phyloP scores from a whole-genome alignment of 2,113 vertebrate genomes.

The Strix uralensis region DNA sequence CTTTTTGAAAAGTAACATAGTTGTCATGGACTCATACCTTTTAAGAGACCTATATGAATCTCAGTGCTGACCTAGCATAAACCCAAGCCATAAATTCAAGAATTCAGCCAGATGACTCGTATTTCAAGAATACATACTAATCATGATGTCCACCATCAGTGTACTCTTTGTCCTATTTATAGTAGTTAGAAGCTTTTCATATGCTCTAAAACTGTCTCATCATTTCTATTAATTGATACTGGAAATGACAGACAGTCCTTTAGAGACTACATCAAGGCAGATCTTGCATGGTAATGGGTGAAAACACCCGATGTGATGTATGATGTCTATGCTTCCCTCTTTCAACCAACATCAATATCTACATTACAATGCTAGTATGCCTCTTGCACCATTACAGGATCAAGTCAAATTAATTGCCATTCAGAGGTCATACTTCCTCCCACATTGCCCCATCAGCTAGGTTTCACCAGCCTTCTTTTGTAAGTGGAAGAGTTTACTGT shows the following conservation, averaged over 20 bases:
- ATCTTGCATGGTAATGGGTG: background rate
- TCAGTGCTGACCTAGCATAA: background rate
- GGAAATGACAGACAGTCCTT: background rate
- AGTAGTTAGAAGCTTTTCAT: background rate
- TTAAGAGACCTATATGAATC: background rate
- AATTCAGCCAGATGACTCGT: background rate
- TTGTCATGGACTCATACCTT: background rate
- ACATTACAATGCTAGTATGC: background rate
- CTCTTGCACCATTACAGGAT: background rate
- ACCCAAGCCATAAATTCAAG: background rate
- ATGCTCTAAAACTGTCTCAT: background rate
- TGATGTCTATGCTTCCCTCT: background rate
- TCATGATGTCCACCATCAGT: background rate
- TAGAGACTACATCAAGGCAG: background rate
- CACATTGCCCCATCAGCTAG: background rate
- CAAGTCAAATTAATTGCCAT: background rate
- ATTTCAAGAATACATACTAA: background rate
- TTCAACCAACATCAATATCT: background rate
- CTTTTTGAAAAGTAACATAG: background rate
- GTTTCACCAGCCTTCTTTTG: background rate
- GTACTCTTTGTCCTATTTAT: background rate
- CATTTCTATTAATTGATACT: background rate
- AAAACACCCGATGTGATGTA: background rate
- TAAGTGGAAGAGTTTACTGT: background rate
- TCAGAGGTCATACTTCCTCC: background rate